phyloP scores from a whole-genome alignment of 2,888 invertebrate genomes.

The Mycogona germanica region DNA sequence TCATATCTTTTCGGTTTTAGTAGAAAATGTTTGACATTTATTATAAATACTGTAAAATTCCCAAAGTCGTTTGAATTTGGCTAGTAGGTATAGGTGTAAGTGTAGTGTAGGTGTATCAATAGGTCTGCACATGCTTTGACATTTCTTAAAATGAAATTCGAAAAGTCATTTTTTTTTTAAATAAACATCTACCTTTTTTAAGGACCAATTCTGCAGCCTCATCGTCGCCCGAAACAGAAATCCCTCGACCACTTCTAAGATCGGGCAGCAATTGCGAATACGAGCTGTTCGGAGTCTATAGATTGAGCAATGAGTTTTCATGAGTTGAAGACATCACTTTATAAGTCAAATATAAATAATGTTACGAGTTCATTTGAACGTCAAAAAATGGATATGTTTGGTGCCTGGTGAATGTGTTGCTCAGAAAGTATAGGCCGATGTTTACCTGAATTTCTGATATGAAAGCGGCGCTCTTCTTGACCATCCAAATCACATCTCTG shows the following conservation, averaged over 20 bases:
- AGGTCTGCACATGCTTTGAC: no score
- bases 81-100: no score
- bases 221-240: not conserved
- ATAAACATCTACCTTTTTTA: conserved; percentile 1
- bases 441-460: conserved; percentile 13
- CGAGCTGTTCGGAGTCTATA: not conserved
- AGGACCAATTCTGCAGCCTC: conserved; percentile 8
- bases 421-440: no score
- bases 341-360: not conserved
- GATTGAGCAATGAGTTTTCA: not conserved
- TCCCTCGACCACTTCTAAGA: not conserved
- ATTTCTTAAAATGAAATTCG: no score
- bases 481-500: conserved; percentile 12
- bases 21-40: no score
- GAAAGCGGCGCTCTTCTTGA: conserved; percentile 12
- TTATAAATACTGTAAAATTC: no score
- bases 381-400: not conserved
- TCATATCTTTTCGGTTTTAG: no score
- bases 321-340: not conserved
- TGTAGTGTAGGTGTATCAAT: no score
- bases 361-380: not conserved
- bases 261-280: conserved; percentile 6
- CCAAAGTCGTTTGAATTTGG: no score
- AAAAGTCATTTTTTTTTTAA: no score
- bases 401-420: not conserved